A percentile compares a stretch with the other conserved stretches of the same genome.
Conservation (phyloP, 2,113 vertebrate species). For the Nothoprocta pentlandii region DNA sequence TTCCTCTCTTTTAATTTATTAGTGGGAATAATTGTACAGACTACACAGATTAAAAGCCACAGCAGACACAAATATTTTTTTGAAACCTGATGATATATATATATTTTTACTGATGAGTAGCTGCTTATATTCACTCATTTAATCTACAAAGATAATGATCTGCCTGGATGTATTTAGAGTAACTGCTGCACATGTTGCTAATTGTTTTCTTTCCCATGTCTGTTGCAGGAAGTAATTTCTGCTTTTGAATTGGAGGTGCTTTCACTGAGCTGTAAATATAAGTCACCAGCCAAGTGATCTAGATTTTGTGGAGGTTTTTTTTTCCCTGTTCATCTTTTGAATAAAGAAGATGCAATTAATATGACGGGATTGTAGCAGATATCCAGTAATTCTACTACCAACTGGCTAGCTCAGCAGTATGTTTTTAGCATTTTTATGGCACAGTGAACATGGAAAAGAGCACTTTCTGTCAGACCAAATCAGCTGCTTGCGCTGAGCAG, state of each 20-base stretch:
- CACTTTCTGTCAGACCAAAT: slow-evolving; percentile 57
- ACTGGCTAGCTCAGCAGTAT: slow-evolving; percentile 63
- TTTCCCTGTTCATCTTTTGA: background rate
- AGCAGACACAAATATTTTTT: background rate
- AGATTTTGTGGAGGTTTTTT: background rate
- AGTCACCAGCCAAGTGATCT: background rate
- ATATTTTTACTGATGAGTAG: background rate
- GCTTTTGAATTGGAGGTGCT: background rate
- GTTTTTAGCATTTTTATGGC: slow-evolving; percentile 72
- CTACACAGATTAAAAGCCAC: background rate
- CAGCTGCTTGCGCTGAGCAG: slow-evolving; percentile 37
- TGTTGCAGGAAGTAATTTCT: background rate
- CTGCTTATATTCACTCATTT: background rate
- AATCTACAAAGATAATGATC: background rate
- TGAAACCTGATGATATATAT: background rate
- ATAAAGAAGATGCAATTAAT: slow-evolving; percentile 24
- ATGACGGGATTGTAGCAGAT: background rate
- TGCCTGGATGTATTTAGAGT: background rate
- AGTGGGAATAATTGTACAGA: background rate
- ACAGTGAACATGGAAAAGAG: slow-evolving; percentile 39
- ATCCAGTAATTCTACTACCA: slow-evolving; percentile 46
- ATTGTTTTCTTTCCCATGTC: background rate
- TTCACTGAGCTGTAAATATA: background rate
- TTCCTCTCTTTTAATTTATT: background rate
- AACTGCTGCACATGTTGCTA: background rate